Evolutionary conservation across 2,888 invertebrate species (phyloP), one percentile per base, ranked within the genome.

Genomic region (Gryllus longicercus): DNA sequence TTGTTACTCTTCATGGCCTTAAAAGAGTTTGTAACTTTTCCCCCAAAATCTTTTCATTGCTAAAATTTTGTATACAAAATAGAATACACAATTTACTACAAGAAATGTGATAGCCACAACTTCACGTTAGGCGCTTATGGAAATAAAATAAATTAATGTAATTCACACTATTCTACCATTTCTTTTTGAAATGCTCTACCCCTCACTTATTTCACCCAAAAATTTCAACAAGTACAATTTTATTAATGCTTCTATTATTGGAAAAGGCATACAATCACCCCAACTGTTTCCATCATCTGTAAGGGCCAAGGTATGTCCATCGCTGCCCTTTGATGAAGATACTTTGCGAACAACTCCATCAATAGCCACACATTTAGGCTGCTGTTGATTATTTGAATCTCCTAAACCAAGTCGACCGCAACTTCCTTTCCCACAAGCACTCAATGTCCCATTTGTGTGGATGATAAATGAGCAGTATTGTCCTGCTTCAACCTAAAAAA

Each of bases 401-500:
- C 91, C 91, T 1, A 91, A 86, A 1, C 91, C 91, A n/a, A 92
- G 85, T 50, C 91, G 87, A 1, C 91, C 91, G 85, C 91, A 91
- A 84, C 90, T 91, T 0, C 91, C 91, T 85, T 91, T 91, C 4
- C 91, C 91, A 85, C 91, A 91, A 2, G 91, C 91, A 84, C 88
- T 89, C 23, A 91, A 89, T 79, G 88, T 87, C 3, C 91, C 91
- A 84, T 90, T 90, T 82, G 86, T 87, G 83, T 91, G 89, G 16
- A 91, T 89, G 2, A 90, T 87, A 86, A 92, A 92, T 0, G 91
- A 91, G 84, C 91, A 92, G 84, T 91, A 91, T 84, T 91, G 91
- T 1, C 92, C 92, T 38, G 91, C 91, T 86, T 92, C 92, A 74
- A 90, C 86, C 90, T 91, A 81, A 14, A 75, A 21, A 16, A 75